Percentiles rank a stretch among this genome's conserved stretches.
Conservation (phyloP, 92 coral and sea anemone species). For the Zoanthus gigantus region DNA sequence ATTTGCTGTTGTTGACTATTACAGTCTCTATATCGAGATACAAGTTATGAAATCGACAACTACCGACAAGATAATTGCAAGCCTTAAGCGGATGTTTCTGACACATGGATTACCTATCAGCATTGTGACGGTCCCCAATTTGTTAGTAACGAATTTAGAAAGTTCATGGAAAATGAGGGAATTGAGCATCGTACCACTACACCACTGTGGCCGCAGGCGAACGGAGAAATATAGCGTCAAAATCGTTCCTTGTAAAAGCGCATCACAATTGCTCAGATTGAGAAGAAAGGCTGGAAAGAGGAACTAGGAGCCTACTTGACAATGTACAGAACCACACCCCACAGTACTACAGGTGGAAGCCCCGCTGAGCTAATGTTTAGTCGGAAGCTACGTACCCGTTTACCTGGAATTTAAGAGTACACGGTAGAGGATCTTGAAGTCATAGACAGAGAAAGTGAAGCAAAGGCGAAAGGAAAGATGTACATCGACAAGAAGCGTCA, state of each 20-base stretch:
- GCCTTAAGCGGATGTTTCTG: background rate
- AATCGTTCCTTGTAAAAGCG: too few relatives aligned
- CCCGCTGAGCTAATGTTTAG: too few relatives aligned
- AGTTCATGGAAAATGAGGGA: background rate
- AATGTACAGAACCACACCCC: too few relatives aligned
- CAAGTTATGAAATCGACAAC: background rate
- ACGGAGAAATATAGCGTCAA: background rate
- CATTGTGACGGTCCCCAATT: background rate
- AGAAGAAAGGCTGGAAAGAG: too few relatives aligned
- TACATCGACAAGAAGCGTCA: too few relatives aligned
- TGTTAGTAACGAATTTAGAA: background rate
- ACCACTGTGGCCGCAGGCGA: background rate
- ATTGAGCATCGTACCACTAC: background rate
- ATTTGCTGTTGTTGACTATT: slow-evolving; percentile 1
- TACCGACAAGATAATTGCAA: background rate
- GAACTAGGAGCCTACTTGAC: too few relatives aligned
- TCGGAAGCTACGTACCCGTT: background rate
- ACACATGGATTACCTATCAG: slow-evolving; percentile 1
- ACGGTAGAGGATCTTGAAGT: slow-evolving; percentile 11
- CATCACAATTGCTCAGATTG: too few relatives aligned
- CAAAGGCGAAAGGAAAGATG: background rate
- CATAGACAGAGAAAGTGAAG: background rate
- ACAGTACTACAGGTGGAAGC: too few relatives aligned
- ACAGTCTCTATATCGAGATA: background rate
- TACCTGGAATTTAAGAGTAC: slow-evolving; percentile 48